Evolutionary conservation across 2,113 vertebrate genomes (phyloP), one percentile per base, ranked within the genome.

Genomic region (Rhipidura dahli): DNA sequence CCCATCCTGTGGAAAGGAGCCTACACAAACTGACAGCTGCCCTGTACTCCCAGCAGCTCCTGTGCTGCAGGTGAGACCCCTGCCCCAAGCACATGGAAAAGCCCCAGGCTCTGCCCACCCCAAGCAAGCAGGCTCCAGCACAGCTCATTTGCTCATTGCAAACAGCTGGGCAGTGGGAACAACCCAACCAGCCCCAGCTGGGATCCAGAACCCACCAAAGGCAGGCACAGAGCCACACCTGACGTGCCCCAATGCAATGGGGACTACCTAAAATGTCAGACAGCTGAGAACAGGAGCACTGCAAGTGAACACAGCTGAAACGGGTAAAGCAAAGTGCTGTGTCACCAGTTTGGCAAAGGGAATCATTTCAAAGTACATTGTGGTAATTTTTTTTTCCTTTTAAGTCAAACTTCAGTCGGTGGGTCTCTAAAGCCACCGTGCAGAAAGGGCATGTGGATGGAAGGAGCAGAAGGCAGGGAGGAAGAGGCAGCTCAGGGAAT

Each of bases 41-140:
- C 3, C 3, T 1, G 0, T 0, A 0, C 6, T 21, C 7, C 24
- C n/a, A 15, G 1, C 30, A 66, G 7, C 33, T 73, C 21, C 39
- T 2, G 0, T 2, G 0, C 16, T 6, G 0, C 13, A 72, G 2
- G 1, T 5, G 16, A 61, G 0, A 1, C 1, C 4, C 3, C 1
- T 1, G 0, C 1, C 11, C 6, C 15, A 37, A 2, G 5, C 21
- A 42, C 8, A 22, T 24, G 2, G 0, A 42, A 65, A 49, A 71
- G 3, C 28, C 28, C 9, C 8, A 59, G 2, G 1, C 1, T 7
- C 0, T 1, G 3, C 28, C 33, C 35, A 7, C 2, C 11, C 30
- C 10, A 13, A 33, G 17, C 8, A 35, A 7, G 7, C 54, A 57
- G 44, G 27, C 63, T 37, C 19, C 44, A 64, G 19, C 39, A 35